These are phyloP conservation scores for Ooceraea biroi DNA, from an alignment of 1,140 invertebrate species.

Conservation along the genomic window DNA sequence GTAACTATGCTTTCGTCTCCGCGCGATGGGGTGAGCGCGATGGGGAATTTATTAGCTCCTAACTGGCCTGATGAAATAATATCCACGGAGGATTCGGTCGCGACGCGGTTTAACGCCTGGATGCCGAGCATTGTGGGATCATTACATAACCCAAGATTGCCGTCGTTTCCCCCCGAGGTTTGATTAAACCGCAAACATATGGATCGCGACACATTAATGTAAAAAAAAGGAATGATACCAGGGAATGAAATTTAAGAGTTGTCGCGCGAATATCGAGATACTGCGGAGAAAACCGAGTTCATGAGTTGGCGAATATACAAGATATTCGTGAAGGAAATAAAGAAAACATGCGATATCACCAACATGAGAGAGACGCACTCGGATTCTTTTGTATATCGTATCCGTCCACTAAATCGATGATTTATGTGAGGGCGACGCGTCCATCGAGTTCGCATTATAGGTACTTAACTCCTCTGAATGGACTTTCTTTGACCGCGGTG, in stretches of 20 bases:
- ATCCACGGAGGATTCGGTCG: neutral
- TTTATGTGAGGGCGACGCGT: constrained; percentile 53
- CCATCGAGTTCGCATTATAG: constrained; percentile 53
- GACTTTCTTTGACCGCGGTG: constrained; percentile 20
- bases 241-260: no score
- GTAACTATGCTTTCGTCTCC: constrained; percentile 41
- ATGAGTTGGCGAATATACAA: neutral
- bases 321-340: neutral
- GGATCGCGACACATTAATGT: neutral
- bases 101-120: constrained; percentile 14
- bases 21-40: constrained; percentile 12
- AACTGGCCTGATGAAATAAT: constrained; percentile 60
- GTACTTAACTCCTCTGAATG: constrained; percentile 58
- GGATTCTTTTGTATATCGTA: neutral
- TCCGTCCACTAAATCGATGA: constrained; percentile 35
- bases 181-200: neutral
- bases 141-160: constrained; percentile 27
- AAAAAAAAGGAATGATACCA: no score
- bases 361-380: neutral
- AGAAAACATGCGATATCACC: neutral
- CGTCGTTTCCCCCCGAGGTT: constrained; percentile 1
- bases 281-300: neutral
- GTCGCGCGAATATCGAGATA: no score
- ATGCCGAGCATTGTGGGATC: constrained; percentile 34
- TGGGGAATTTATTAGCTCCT: constrained; percentile 51